These are phyloP conservation scores for Potorous gilbertii DNA, from an alignment of 2,797 vertebrate genomes.

Conservation along the genomic window DNA sequence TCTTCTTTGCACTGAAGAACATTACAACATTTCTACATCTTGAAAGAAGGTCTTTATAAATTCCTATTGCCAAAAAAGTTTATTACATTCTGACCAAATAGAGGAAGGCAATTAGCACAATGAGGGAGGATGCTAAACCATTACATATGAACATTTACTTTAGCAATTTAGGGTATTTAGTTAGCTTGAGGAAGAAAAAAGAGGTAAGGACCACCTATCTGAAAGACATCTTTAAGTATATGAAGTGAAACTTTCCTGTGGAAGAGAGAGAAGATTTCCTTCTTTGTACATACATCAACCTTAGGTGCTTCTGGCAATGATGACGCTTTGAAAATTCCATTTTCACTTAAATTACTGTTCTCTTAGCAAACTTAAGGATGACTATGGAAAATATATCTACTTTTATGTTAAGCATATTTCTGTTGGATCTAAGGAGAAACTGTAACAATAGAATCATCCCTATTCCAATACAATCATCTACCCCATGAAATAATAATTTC, in stretches of 20 bases:
- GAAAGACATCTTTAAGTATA: not conserved
- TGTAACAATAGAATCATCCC: not conserved
- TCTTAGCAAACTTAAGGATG: not conserved
- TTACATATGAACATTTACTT: not conserved
- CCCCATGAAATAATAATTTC: not conserved
- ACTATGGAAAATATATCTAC: not conserved
- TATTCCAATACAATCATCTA: not conserved
- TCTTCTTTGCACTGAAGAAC: not conserved
- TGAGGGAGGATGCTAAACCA: not conserved
- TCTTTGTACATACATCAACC: not conserved
- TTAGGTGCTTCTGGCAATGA: not conserved
- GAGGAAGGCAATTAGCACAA: not conserved
- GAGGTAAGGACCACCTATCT: not conserved
- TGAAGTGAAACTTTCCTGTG: not conserved
- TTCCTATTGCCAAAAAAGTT: not conserved
- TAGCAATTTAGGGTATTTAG: not conserved
- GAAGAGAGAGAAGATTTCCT: not conserved
- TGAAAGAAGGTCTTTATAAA: not conserved
- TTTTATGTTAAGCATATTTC: not conserved
- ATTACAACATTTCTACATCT: not conserved
- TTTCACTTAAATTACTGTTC: not conserved
- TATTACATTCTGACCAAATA: not conserved
- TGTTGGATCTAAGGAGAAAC: not conserved
- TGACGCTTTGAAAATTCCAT: not conserved
- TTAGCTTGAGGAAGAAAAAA: not conserved